Base-by-base conservation (phyloP, 2,113 vertebrate genomes). In the Sialia sialis region DNA sequence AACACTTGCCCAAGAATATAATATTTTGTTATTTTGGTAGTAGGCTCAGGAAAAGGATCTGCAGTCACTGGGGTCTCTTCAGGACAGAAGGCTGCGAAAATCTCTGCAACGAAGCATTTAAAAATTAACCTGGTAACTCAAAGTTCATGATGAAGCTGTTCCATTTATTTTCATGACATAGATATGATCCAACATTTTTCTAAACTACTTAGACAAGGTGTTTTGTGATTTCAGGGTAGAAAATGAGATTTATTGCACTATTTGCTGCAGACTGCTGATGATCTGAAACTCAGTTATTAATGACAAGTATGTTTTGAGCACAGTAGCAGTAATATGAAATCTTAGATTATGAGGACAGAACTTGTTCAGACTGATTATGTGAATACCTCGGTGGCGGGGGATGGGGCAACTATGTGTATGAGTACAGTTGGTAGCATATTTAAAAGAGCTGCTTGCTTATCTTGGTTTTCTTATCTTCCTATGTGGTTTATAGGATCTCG, bases 101-200 rank as follows among this genome's bases (percentile, higher is more conserved):
- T 30, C 32, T 67, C 55, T 72, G 77, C 62, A 67, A 46, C 3
- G 3, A 79, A 62, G 19, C 22, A 48, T 66, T 95, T 90, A 95
- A 96, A 92, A 86, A 93, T 94, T 97, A 97, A 95, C 84, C 68
- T 36, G 78, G 20, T 38, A 78, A 56, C 60, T 90, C 94, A 92
- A 93, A 96, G 95, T 87, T 59, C 91, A 80, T 3, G 13, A 43
- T 74, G 51, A 77, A 82, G 20, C 34, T 17, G 12, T 77, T 59
- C 15, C 20, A 52, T 64, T 83, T 90, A 32, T 81, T 95, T 93
- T 59, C 36, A 67, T 5, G 0, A 43, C 7, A 6, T 38, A 36
- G 67, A 54, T 80, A 52, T n/a, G 34, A 32, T 77, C 51, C 38
- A 66, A 13, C 43, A 20, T 75, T 76, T 82, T 69, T 69, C 59